Conservation (phyloP, 1,140 invertebrate genomes). For the Papilio glaucus region DNA sequence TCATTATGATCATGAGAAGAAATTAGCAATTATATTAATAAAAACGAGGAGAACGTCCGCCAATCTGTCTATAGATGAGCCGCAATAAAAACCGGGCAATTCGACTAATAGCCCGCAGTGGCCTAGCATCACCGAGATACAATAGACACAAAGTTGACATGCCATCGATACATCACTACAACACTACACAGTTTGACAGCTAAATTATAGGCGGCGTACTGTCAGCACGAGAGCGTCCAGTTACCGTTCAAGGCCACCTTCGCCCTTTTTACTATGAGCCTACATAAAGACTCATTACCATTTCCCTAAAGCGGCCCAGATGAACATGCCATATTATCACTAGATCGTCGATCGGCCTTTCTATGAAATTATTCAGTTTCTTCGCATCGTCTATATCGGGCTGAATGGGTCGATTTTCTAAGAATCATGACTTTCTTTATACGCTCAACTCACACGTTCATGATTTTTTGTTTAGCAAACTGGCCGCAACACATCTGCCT, state of each 20-base stretch:
- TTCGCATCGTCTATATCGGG: neutral
- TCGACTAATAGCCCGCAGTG: slow-evolving; percentile 46
- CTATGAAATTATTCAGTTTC: slow-evolving; percentile 28
- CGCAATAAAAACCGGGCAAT: slow-evolving; percentile 50
- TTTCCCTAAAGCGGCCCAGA: slow-evolving; percentile 14
- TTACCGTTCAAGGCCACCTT: slow-evolving; percentile 21
- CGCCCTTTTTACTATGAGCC: slow-evolving; percentile 1
- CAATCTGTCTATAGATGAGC: slow-evolving; percentile 34
- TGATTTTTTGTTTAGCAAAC: neutral
- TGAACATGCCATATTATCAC: neutral
- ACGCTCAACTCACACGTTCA: neutral
- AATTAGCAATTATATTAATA: slow-evolving; percentile 15
- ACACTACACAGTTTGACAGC: slow-evolving; percentile 50
- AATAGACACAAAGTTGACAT: slow-evolving; percentile 47
- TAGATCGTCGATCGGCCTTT: neutral
- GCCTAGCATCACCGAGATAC: slow-evolving; percentile 44
- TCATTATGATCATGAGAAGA: neutral
- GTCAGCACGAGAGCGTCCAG: slow-evolving; percentile 38
- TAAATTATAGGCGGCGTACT: slow-evolving; percentile 48
- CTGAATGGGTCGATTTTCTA: neutral
- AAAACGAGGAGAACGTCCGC: slow-evolving; percentile 28
- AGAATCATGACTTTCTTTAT: neutral
- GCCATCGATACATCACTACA: slow-evolving; percentile 50
- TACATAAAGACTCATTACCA: slow-evolving; percentile 18
- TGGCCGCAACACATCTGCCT: neutral